Conservation (phyloP, 2,888 invertebrate species). For the Tigriopus californicus region DNA sequence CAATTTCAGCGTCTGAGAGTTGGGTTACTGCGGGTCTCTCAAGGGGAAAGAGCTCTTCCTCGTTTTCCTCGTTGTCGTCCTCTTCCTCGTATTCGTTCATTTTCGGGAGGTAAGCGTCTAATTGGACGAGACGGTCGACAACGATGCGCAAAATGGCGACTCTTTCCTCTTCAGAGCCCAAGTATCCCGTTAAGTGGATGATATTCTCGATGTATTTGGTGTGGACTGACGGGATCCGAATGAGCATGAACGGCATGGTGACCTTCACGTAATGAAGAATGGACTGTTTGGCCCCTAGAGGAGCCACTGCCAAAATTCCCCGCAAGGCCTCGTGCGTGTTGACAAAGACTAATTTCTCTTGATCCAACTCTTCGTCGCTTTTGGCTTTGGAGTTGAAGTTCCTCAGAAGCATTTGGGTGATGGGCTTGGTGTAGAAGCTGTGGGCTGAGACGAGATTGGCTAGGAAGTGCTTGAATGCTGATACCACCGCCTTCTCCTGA, state of each 20-base stretch:
- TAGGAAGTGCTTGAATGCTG: constrained; percentile 30
- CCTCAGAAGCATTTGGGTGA: constrained; percentile 39
- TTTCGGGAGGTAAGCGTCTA: constrained; percentile 2
- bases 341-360: constrained; percentile 37
- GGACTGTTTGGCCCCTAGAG: constrained; percentile 29
- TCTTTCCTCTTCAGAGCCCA: neutral
- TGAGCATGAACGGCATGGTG: neutral
- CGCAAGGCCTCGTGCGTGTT: constrained; percentile 40
- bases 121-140: neutral
- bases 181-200: neutral
- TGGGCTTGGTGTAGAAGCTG: constrained; percentile 41
- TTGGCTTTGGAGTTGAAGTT: constrained; percentile 39
- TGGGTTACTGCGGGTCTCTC: neutral
- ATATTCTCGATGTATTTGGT: constrained; percentile 3
- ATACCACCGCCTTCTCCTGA: neutral
- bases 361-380: constrained; percentile 37
- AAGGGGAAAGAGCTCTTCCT: neutral
- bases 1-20: neutral
- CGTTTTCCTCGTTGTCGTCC: neutral
- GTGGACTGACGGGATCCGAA: neutral
- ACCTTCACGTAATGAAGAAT: neutral
- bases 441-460: constrained; percentile 48
- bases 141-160: neutral
- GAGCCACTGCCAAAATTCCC: constrained; percentile 34
- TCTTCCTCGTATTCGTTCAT: neutral